phyloP scores from a whole-genome alignment of 2,113 vertebrate genomes.

The Varanus komodoensis region DNA sequence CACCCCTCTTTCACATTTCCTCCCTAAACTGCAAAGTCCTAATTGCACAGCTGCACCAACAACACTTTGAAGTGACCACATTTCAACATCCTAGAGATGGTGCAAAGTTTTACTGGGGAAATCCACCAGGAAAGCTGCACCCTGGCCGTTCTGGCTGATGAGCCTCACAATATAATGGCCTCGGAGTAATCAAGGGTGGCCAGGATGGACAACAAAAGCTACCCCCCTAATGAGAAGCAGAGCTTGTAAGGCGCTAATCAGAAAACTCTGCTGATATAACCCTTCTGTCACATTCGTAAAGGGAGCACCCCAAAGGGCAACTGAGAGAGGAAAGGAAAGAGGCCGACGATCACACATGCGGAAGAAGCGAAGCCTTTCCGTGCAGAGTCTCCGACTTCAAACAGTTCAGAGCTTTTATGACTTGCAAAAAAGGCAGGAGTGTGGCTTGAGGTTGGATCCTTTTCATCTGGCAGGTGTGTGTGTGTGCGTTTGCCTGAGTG shows the following conservation, averaged over 20 bases:
- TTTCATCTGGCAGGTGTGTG: conserved; percentile 41
- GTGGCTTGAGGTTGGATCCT: not conserved
- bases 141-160: conserved; percentile 9
- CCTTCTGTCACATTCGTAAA: conserved; percentile 25
- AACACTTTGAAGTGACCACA: conserved; percentile 30
- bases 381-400: conserved; percentile 43
- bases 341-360: not conserved
- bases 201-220: conserved; percentile 6
- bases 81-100: conserved; percentile 44
- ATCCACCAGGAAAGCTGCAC: conserved; percentile 15
- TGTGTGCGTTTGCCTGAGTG: not conserved
- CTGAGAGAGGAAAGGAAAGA: not conserved
- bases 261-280: conserved; percentile 15
- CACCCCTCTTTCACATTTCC: conserved; percentile 45
- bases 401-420: conserved; percentile 23
- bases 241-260: rapidly evolving
- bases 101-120: not conserved
- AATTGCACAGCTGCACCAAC: conserved; percentile 41
- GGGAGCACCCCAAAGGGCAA: conserved; percentile 16
- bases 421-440: conserved; percentile 47
- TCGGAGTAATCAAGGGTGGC: conserved; percentile 18
- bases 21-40: conserved; percentile 33
- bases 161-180: conserved; percentile 20
- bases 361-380: conserved; percentile 12
- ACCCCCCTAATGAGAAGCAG: conserved; percentile 30